A percentile compares a stretch with the other conserved stretches of the same genome.
These are phyloP conservation scores for Mythimna lalbum DNA, from an alignment of 2,888 invertebrate genomes.

Conservation along the genomic window DNA sequence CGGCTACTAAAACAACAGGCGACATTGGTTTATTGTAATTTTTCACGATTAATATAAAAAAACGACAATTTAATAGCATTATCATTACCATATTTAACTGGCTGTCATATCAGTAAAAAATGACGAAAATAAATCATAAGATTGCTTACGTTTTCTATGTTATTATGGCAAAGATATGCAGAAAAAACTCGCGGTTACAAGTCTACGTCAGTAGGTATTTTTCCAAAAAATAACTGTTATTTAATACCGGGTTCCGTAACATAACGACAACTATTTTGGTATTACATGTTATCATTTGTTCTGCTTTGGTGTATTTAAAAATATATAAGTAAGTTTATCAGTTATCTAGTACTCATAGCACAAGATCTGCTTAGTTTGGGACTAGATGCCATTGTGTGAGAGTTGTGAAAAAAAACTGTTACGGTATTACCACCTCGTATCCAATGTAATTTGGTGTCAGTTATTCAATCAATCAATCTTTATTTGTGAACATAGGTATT, in stretches of 20 bases:
- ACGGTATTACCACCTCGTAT: too few species aligned
- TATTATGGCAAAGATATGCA: not conserved
- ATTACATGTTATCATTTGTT: not conserved
- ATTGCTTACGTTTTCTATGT: slow-evolving; percentile 1
- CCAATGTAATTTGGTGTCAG: too few species aligned
- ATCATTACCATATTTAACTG: not conserved
- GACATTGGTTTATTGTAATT: not conserved
- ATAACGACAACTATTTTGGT: not conserved
- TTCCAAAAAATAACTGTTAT: not conserved
- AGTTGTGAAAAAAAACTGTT: too few species aligned
- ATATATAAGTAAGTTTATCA: too few species aligned
- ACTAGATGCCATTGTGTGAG: too few species aligned
- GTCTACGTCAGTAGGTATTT: too few species aligned
- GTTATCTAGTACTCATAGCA: too few species aligned
- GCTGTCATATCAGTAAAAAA: slow-evolving; percentile 1
- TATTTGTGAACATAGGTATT: too few species aligned
- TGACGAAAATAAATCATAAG: slow-evolving; percentile 1
- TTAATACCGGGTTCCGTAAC: not conserved
- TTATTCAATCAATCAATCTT: too few species aligned
- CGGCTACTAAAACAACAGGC: not conserved
- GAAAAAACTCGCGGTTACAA: not conserved
- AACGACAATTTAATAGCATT: slow-evolving; percentile 1
- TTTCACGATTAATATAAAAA: slow-evolving; percentile 6
- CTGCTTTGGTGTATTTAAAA: too few species aligned
- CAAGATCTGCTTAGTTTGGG: too few species aligned